Evolutionary conservation across 2,888 invertebrate species (phyloP), one percentile per base, ranked within the genome.

Genomic region (Latrodectus elegans): DNA sequence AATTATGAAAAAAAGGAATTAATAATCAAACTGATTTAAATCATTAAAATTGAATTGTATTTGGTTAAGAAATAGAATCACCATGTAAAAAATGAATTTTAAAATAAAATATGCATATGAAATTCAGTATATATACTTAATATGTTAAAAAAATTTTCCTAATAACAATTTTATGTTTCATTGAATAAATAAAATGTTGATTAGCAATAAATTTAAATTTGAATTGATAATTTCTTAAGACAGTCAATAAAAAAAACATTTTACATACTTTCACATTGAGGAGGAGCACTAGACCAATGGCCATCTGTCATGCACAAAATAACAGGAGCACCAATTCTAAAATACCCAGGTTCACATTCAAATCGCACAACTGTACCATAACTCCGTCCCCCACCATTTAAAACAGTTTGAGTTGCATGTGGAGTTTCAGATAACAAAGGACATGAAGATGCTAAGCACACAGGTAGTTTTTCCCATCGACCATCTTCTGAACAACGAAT

Each of bases 291-390:
- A 88, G 97, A 97, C 97, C 97, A 98, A 12, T 97, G 97, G 77
- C 97, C 97, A 91, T 97, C 97, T 91, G 97, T 97, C 97, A 97
- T 97, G 92, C 97, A 98, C 64, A 97, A 94, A 68, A 97, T 94
- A 6, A 97, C 97, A 17, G 97, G 97, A 91, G 88, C 88, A 53
- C 97, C 97, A 90, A 94, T 95, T 90, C 97, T 94, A 82, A 96
- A 95, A 91, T 97, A 97, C 4, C 97, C 97, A 9, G 97, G 95
- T 91, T 97, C 97, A 91, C 97, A 98, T 92, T 97, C 97, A 91
- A 96, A 97, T 89, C 97, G 94, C 4, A 97, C 96, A 91, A 98
- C 97, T 0, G 97, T 97, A 90, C 97, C 97, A 91, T 97, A 98
- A 92, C 97, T 97, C 89, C 97, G 94, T 51, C 97, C 97, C 55